Evolutionary conservation across 1,140 invertebrate genomes (phyloP).

Genomic region (Bursaphelenchus mucronatus): DNA sequence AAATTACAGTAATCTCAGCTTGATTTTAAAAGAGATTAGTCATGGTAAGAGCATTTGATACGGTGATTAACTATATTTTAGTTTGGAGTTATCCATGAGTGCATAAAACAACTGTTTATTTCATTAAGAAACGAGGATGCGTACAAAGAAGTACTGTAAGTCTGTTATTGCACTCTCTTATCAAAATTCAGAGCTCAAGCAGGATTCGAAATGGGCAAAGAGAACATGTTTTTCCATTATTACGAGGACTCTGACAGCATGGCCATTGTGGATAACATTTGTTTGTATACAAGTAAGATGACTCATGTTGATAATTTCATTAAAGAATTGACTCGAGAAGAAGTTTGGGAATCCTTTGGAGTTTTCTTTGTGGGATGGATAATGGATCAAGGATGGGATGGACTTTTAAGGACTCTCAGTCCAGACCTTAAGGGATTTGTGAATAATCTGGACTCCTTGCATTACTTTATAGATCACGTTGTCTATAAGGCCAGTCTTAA

Average conservation of each 20-base stretch:
- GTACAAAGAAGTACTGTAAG: slow-evolving; percentile 38
- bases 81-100: slow-evolving; percentile 47
- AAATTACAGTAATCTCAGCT: too few species aligned
- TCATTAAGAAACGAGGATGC: slow-evolving; percentile 33
- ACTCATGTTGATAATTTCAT: slow-evolving; percentile 4
- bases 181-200: slow-evolving; percentile 9
- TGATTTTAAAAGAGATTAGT: too few species aligned
- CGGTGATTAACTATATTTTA: slow-evolving; percentile 18
- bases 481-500: slow-evolving; percentile 48
- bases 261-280: slow-evolving; percentile 40
- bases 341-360: slow-evolving; percentile 49
- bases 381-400: slow-evolving; percentile 53
- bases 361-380: slow-evolving; percentile 47
- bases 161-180: slow-evolving; percentile 6
- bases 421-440: slow-evolving; percentile 49
- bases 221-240: slow-evolving; percentile 50
- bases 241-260: slow-evolving; percentile 44
- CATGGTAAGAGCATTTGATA: too few species aligned
- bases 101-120: slow-evolving; percentile 34
- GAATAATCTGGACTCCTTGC: slow-evolving; percentile 46
- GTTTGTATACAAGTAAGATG: slow-evolving; percentile 35
- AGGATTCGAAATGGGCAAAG: slow-evolving; percentile 46
- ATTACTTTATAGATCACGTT: slow-evolving; percentile 41
- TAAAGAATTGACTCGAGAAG: slow-evolving; percentile 42
- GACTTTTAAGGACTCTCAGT: slow-evolving; percentile 48